Evolutionary conservation across 1,140 invertebrate genomes (phyloP).

Genomic region (Drosophila teissieri): DNA sequence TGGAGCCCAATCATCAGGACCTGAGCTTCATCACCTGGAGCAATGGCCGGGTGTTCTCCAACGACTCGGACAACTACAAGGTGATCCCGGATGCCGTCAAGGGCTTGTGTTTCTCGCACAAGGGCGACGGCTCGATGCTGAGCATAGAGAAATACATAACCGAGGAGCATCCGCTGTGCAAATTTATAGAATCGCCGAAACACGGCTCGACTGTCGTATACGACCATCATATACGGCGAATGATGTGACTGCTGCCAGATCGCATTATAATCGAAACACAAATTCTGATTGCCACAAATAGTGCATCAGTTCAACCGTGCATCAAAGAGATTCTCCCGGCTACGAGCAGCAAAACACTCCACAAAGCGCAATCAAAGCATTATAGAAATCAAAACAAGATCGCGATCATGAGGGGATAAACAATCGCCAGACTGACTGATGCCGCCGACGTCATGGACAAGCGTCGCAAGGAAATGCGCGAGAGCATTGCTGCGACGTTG

Average conservation of each 20-base stretch:
- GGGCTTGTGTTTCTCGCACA: constrained; percentile 28
- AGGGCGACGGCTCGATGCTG: constrained; percentile 19
- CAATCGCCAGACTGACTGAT: constrained; percentile 38
- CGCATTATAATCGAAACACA: not conserved
- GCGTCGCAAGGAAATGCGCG: constrained; percentile 40
- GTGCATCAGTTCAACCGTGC: too few relatives aligned
- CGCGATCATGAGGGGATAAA: constrained; percentile 45
- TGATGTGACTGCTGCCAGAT: constrained; percentile 8
- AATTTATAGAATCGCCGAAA: constrained; percentile 22
- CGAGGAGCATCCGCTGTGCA: constrained; percentile 7
- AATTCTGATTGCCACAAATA: too few relatives aligned
- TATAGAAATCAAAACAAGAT: constrained; percentile 40
- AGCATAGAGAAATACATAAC: constrained; percentile 22
- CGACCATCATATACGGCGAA: constrained; percentile 28
- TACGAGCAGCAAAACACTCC: too few relatives aligned
- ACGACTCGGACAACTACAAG: constrained; percentile 35
- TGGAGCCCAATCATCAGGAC: constrained; percentile 14
- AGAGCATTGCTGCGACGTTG: constrained; percentile 26
- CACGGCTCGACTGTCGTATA: constrained; percentile 25
- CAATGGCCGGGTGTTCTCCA: constrained; percentile 5
- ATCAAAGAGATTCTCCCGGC: too few relatives aligned
- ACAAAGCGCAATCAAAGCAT: constrained; percentile 16
- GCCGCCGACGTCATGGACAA: constrained; percentile 73
- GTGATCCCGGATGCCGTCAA: not conserved
- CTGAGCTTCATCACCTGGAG: constrained; percentile 42